Evolutionary conservation across 2,113 vertebrate genomes (phyloP), one percentile per base, ranked within the genome.

Genomic region (Trichomycterus rosablanca): DNA sequence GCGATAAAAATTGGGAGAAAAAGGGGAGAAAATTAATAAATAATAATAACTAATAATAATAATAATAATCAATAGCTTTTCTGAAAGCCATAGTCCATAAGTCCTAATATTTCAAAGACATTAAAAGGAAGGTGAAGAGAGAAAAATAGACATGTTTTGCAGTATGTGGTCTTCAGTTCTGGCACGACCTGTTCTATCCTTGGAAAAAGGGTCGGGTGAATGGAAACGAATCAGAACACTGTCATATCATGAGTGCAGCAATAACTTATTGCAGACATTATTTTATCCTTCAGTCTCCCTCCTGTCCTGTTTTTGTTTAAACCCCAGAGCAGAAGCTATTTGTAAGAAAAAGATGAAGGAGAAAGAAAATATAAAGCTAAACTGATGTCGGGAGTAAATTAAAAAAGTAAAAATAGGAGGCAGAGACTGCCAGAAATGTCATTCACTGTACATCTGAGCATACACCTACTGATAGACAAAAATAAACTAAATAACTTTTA

Each of bases 221-320:
- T 43, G n/a, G 26, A 58, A 3, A 28, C 23, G 28, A 44, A 23
- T 40, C 9, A 37, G 15, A 53, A 44, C 49, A 32, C 59, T n/a
- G 55, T 63, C 60, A 44, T 53, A 63, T 53, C 37, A 53, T 28
- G 7, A 53, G 39, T 32, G 40, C 49, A 63, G 49, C 24, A 43
- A 42, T 43, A 32, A 53, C 18, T 53, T 53, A 32, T 22, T 22
- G 35, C 23, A 28, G 16, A 23, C 35, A 42, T 51, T 62, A 26
- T 24, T 14, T 32, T 19, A 12, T 37, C 24, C 48, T 53, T 22
- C 15, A 14, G 26, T 8, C 23, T 43, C 22, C 7, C 39, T 43
- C 18, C 11, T 52, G 14, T 18, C 49, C 49, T 23, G 18, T 63
- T 40, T 44, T 54, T 63, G 11, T 63, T 54, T 43, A 43, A 63